Percentiles rank a stretch among this genome's conserved stretches.
Evolutionary conservation across 1,140 invertebrate genomes (phyloP).

Genomic region (Cyphomyrmex costatus): DNA sequence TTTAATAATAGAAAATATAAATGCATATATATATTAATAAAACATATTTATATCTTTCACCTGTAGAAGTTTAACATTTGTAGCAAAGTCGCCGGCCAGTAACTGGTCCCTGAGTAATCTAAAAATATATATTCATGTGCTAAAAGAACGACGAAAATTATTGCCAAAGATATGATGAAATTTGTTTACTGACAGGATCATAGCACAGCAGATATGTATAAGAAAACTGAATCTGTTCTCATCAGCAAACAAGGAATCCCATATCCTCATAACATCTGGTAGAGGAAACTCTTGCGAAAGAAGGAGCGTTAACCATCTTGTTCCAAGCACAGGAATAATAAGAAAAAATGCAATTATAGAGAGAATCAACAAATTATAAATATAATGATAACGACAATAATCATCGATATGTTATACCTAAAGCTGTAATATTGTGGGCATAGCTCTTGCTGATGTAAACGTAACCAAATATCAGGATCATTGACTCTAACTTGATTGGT

Average conservation of each 20-base stretch:
- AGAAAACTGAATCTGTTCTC: slow-evolving; percentile 95
- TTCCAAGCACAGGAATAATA: background rate
- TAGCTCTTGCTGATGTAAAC: slow-evolving; percentile 93
- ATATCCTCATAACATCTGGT: slow-evolving; percentile 97
- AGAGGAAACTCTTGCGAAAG: slow-evolving; percentile 99
- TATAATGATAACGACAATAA: background rate
- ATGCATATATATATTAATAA: slow-evolving; percentile 3
- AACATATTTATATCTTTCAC: slow-evolving; percentile 79
- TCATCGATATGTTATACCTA: slow-evolving; percentile 86
- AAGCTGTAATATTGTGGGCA: slow-evolving; percentile 98
- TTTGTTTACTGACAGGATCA: slow-evolving; percentile 94
- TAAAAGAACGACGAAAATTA: slow-evolving; percentile 2
- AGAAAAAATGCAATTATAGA: background rate
- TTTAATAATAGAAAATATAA: slow-evolving; percentile 23
- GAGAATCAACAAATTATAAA: background rate
- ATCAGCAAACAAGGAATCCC: slow-evolving; percentile 98
- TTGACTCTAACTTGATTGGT: slow-evolving; percentile 91
- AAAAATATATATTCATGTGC: slow-evolving; percentile 56
- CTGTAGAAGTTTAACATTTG: slow-evolving; percentile 97
- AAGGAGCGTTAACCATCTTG: slow-evolving; percentile 97
- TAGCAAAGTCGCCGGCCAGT: slow-evolving; percentile 94
- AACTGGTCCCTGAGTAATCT: slow-evolving; percentile 94
- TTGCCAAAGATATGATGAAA: background rate
- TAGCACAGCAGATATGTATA: slow-evolving; percentile 97
- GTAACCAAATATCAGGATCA: slow-evolving; percentile 92